Percentiles rank a stretch among this genome's conserved stretches.
Evolutionary conservation across 1,140 invertebrate genomes (phyloP).

Genomic region (Eubasilissa regina): DNA sequence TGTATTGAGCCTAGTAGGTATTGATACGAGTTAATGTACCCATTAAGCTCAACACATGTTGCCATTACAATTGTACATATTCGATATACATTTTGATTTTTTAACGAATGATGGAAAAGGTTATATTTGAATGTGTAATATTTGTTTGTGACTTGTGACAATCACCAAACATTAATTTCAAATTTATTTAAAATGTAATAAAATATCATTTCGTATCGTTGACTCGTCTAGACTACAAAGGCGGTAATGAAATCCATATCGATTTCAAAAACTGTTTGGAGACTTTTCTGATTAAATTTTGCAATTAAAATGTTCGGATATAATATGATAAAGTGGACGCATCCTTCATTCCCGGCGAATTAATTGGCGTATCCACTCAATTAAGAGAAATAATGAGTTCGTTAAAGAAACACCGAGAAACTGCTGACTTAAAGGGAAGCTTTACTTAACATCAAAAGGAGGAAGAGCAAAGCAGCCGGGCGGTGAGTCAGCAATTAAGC

Average conservation of each 20-base stretch:
- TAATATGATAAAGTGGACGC: conserved; percentile 12
- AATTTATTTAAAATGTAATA: too few relatives aligned
- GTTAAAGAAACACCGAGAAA: conserved; percentile 20
- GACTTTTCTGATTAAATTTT: not conserved
- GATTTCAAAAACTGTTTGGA: not conserved
- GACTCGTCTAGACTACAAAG: too few relatives aligned
- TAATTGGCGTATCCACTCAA: conserved; percentile 30
- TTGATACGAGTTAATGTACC: too few relatives aligned
- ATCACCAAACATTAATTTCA: too few relatives aligned
- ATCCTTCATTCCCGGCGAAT: conserved; percentile 4
- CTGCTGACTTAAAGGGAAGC: not conserved
- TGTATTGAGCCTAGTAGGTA: too few relatives aligned
- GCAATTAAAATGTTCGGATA: not conserved
- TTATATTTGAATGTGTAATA: too few relatives aligned
- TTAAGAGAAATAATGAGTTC: conserved; percentile 31
- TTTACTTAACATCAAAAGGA: conserved; percentile 24
- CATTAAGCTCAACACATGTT: too few relatives aligned
- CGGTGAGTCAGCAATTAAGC: not conserved
- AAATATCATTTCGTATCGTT: too few relatives aligned
- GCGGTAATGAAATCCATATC: not conserved
- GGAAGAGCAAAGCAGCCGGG: not conserved
- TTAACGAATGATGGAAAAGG: too few relatives aligned
- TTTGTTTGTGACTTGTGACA: too few relatives aligned
- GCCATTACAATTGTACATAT: too few relatives aligned
- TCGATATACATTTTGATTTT: too few relatives aligned